These are phyloP conservation scores for Acrocephalus kingi DNA, from an alignment of 2,113 vertebrate genomes.

Conservation along the genomic window DNA sequence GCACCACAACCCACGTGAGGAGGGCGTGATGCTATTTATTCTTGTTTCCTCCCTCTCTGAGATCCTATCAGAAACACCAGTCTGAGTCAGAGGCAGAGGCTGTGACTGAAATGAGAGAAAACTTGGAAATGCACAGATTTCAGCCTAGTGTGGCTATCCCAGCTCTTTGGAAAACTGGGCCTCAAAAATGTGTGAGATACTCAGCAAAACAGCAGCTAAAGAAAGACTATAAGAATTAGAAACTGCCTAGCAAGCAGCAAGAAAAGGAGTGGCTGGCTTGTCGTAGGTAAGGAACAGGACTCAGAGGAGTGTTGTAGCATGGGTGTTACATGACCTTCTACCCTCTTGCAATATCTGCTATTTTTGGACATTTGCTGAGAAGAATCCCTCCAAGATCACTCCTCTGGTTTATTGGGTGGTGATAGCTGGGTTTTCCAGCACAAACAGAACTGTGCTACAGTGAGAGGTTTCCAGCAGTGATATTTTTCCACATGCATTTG, in stretches of 20 bases:
- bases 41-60: constrained; percentile 39
- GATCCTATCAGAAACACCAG: constrained; percentile 44
- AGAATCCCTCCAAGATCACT: constrained; percentile 35
- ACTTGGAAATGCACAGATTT: not conserved
- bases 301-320: not conserved
- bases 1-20: constrained; percentile 34
- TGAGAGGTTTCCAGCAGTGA: constrained; percentile 18
- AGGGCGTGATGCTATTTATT: constrained; percentile 57
- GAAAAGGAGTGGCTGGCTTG: not conserved
- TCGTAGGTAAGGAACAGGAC: not conserved
- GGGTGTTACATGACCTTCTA: constrained; percentile 48
- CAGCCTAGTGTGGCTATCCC: not conserved
- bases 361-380: constrained; percentile 54
- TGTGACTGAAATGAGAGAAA: not conserved
- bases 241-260: constrained; percentile 13
- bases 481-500: constrained; percentile 1
- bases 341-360: constrained; percentile 44
- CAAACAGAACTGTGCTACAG: constrained; percentile 45
- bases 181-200: not conserved
- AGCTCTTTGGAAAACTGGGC: not conserved
- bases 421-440: constrained; percentile 57
- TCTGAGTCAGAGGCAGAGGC: constrained; percentile 43
- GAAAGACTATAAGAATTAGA: not conserved
- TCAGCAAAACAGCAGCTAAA: constrained; percentile 7
- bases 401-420: constrained; percentile 48